Conservation (phyloP, 1,140 invertebrate genomes). For the honey bee (Apis mellifera) region DNA sequence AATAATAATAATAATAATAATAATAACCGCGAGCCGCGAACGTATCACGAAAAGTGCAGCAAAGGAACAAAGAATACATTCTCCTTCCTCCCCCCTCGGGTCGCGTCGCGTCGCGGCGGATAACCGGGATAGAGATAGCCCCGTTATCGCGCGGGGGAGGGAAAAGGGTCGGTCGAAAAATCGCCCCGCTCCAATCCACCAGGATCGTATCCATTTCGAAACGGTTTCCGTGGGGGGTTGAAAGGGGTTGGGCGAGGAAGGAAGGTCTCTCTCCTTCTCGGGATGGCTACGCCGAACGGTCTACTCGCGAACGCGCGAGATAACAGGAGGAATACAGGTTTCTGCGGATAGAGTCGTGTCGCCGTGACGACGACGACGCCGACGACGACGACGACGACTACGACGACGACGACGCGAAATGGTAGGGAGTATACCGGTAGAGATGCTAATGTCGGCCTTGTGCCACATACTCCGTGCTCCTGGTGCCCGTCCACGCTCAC, state of each 20-base stretch:
- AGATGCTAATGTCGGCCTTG: constrained; percentile 82
- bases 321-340: constrained; percentile 78
- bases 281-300: too few species aligned
- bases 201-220: constrained; percentile 48
- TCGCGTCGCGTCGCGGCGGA: constrained; percentile 9
- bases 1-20: too few species aligned
- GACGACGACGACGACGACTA: background rate
- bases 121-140: constrained; percentile 22
- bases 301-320: constrained; percentile 63
- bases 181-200: too few species aligned
- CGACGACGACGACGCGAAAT: constrained; percentile 62
- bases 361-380: constrained; percentile 36
- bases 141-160: constrained; percentile 33
- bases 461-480: constrained; percentile 78
- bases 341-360: constrained; percentile 77
- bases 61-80: constrained; percentile 36
- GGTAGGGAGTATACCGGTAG: constrained; percentile 80
- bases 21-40: background rate
- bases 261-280: constrained; percentile 58
- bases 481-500: constrained; percentile 66
- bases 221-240: constrained; percentile 48
- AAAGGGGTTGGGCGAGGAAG: too few species aligned
- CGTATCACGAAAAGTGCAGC: constrained; percentile 20
- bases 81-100: background rate
- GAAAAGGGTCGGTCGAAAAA: constrained; percentile 34